Evolutionary conservation across 2,888 invertebrate species (phyloP).

Genomic region (Melipona bicolor): DNA sequence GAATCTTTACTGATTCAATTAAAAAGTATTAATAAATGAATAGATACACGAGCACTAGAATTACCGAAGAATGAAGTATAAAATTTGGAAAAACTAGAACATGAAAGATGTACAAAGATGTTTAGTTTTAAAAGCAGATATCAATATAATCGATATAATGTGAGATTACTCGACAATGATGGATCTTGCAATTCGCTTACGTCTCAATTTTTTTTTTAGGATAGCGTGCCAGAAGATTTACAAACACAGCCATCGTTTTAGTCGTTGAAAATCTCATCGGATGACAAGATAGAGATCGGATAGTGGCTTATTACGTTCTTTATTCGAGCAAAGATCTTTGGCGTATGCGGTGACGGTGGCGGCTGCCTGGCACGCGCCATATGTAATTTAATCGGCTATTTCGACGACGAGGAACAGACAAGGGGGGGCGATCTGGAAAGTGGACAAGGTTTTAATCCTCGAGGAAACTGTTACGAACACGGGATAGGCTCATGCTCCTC

Average conservation of each 20-base stretch:
- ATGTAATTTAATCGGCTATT: slow-evolving; percentile 83
- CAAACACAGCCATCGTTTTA: background rate
- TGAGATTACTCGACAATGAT: no score
- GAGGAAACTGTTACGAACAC: slow-evolving; percentile 72
- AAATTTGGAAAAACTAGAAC: no score
- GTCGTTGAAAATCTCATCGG: slow-evolving; percentile 46
- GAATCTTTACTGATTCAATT: no score
- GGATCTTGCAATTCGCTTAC: no score
- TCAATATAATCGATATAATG: no score
- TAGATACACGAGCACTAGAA: no score
- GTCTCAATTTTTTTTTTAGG: no score
- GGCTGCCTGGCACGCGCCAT: slow-evolving; percentile 82
- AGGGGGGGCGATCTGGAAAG: slow-evolving; percentile 32
- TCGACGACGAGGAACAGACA: slow-evolving; percentile 61
- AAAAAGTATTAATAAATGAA: no score
- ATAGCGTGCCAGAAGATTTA: background rate
- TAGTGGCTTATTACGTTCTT: slow-evolving; percentile 53
- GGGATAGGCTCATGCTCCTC: slow-evolving; percentile 7
- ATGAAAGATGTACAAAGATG: no score
- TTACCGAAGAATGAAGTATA: no score
- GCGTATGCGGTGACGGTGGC: slow-evolving; percentile 53
- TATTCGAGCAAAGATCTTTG: slow-evolving; percentile 42
- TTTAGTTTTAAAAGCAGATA: no score
- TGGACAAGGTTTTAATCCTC: slow-evolving; percentile 66
- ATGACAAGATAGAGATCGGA: slow-evolving; percentile 57